Evolutionary conservation across 2,888 invertebrate genomes (phyloP).

Genomic region (Schizaphis graminum): DNA sequence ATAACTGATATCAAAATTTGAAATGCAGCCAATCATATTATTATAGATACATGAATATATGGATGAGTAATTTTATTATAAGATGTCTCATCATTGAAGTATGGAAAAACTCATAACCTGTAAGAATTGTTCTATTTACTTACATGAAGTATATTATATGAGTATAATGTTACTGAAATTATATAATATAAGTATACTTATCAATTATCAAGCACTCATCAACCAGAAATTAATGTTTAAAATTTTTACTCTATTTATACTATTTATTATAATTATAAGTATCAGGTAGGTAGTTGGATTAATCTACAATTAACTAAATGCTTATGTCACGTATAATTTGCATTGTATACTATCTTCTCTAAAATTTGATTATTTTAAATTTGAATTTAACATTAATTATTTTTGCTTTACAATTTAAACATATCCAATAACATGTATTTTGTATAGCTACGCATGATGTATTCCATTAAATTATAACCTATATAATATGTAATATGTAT

Average conservation of each 20-base stretch:
- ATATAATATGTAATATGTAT: not conserved
- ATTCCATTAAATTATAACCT: not conserved
- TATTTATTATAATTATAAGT: not conserved
- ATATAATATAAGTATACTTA: not conserved
- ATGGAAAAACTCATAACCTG: not conserved
- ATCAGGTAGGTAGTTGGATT: not conserved
- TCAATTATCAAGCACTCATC: not conserved
- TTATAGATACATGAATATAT: not conserved
- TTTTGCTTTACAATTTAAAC: not conserved
- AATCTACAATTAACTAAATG: not conserved
- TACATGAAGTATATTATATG: not conserved
- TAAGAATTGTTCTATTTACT: not conserved
- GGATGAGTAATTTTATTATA: not conserved
- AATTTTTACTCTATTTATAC: not conserved
- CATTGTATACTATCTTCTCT: not conserved
- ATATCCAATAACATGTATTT: not conserved
- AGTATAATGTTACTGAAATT: not conserved
- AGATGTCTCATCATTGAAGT: not conserved
- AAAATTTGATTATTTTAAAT: not conserved
- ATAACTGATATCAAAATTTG: too few species aligned
- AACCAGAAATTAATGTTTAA: not conserved
- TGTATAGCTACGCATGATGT: not conserved
- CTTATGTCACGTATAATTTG: not conserved
- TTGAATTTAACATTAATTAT: not conserved
- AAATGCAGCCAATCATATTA: not conserved